phyloP scores from a whole-genome alignment of 2,113 vertebrate genomes.

The Sturnira hondurensis region DNA sequence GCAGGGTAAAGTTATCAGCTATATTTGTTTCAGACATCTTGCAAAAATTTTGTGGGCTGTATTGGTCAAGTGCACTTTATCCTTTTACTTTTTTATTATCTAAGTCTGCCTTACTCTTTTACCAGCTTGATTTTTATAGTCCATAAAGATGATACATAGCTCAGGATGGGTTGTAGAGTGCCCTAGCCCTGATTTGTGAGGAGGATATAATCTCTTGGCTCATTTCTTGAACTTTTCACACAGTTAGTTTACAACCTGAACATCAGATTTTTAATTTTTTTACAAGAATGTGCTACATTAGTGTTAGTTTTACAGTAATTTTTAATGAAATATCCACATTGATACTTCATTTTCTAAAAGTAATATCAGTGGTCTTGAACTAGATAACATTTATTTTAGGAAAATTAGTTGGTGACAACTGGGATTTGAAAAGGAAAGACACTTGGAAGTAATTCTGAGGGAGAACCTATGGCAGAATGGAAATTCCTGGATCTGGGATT shows the following conservation, averaged over 20 bases:
- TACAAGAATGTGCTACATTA: not conserved
- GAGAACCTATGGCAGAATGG: not conserved
- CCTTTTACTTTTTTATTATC: constrained; percentile 34
- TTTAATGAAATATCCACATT: not conserved
- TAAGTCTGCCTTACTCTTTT: not conserved
- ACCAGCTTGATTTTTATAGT: not conserved
- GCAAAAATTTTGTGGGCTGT: not conserved
- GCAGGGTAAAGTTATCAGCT: not conserved
- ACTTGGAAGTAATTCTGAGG: not conserved
- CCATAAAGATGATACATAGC: not conserved
- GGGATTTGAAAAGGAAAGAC: not conserved
- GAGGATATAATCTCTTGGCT: constrained; percentile 2
- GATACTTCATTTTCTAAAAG: not conserved
- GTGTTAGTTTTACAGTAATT: not conserved
- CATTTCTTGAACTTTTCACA: constrained; percentile 16
- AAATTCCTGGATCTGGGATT: not conserved
- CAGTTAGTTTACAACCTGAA: constrained; percentile 36
- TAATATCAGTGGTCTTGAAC: not conserved
- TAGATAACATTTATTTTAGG: not conserved
- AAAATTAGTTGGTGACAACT: not conserved
- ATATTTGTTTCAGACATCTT: constrained; percentile 3
- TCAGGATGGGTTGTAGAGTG: not conserved
- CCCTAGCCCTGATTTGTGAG: not conserved
- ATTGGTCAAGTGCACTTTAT: not conserved
- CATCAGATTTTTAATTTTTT: not conserved